Evolutionary conservation across 2,888 invertebrate species (phyloP), one percentile per base, ranked within the genome.

Genomic region (Cerceris ruficornis): DNA sequence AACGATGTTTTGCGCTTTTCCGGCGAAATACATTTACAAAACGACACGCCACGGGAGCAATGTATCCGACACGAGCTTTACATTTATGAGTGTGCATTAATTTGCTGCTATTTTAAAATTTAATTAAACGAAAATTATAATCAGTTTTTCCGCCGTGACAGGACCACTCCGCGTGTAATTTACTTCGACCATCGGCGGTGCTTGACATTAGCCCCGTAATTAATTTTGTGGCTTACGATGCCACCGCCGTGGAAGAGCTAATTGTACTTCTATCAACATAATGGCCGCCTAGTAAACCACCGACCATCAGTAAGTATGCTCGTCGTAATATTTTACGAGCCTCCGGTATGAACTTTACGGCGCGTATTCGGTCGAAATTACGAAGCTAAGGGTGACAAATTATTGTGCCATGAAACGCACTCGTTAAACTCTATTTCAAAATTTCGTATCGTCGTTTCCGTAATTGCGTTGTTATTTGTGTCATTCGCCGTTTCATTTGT

Each of bases 211-310:
- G 42, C 13, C 66, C 42, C 8, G 69, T 77, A 62, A 77, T 77
- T 77, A 77, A 77, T 77, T 77, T 67, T 70, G 52, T 42, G 66
- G 76, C 76, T 77, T 77, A 69, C 76, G 58, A 76, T 41, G 77
- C 62, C 77, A 64, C 69, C 77, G 76, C 69, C 77, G 66, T 67
- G 66, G 61, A 43, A 59, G 42, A 52, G 54, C 62, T 77, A 77
- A 77, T 77, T 77, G 77, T 77, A 60, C 76, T 77, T 76, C 77
- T 76, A 76, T 77, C 76, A 76, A 77, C 76, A 74, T 77, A 77
- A 77, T 77, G 62, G 76, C 65, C 67, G 67, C 58, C 61, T 69
- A 77, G 76, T 77, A 77, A 69, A 77, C 66, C 76, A 62, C 58
- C 54, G 61, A 52, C 77, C 77, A 77, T 76, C 77, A 60, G 65